These are phyloP conservation scores for Tipula lateralis DNA, from an alignment of 2,888 invertebrate species.

Conservation along the genomic window DNA sequence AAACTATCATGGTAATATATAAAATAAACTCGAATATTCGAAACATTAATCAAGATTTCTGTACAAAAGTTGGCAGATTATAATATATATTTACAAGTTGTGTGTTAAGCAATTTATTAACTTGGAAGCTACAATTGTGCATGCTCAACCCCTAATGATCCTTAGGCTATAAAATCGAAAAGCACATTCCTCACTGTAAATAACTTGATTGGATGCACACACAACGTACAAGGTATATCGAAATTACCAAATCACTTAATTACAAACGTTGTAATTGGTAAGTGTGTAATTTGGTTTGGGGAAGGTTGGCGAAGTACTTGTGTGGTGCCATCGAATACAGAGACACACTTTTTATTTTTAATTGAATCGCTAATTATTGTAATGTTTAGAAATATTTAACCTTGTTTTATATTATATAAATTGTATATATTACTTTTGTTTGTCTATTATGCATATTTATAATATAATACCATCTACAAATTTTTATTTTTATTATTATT, in stretches of 20 bases:
- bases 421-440: conserved; percentile 19
- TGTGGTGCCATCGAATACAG: neutral
- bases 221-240: neutral
- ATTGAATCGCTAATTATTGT: neutral
- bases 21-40: too few species aligned
- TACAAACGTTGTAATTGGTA: neutral
- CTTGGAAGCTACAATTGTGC: too few species aligned
- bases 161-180: neutral
- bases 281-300: neutral
- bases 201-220: neutral
- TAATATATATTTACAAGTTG: too few species aligned
- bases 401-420: conserved; percentile 24
- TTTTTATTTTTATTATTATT: neutral
- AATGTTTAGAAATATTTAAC: neutral
- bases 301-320: neutral
- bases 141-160: too few species aligned
- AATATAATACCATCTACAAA: neutral
- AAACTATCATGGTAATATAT: neutral
- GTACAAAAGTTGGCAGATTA: neutral
- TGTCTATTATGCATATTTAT: conserved; percentile 8
- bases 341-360: neutral
- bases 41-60: neutral
- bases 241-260: neutral
- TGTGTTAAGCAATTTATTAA: too few species aligned
- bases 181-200: neutral